Evolutionary conservation across 1,140 invertebrate species (phyloP).

Genomic region (Notospermus geniculatus): DNA sequence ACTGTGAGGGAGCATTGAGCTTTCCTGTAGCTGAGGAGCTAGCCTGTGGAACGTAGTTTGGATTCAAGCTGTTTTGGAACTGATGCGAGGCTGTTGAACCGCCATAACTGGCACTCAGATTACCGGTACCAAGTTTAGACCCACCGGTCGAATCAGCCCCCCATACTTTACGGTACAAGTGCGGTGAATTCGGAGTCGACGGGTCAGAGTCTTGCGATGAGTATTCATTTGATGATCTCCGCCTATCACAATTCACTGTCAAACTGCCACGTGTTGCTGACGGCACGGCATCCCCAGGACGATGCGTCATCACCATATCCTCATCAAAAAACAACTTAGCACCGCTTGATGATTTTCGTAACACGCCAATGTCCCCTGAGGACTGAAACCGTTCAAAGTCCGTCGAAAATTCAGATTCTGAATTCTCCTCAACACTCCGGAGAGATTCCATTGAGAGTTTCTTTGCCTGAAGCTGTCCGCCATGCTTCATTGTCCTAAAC

Average conservation of each 20-base stretch:
- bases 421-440: slow-evolving; percentile 30
- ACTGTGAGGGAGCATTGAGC: background rate
- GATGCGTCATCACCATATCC: slow-evolving; percentile 12
- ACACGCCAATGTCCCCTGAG: slow-evolving; percentile 20
- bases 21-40: background rate
- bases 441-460: slow-evolving; percentile 31
- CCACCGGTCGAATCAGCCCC: background rate
- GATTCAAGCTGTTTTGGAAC: background rate
- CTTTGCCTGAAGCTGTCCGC: background rate
- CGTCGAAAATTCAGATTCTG: slow-evolving; percentile 21
- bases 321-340: slow-evolving; percentile 40
- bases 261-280: background rate
- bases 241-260: background rate
- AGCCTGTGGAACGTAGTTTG: background rate
- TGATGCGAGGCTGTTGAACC: slow-evolving; percentile 1
- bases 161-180: background rate
- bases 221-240: background rate
- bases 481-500: background rate
- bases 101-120: slow-evolving; percentile 5
- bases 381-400: slow-evolving; percentile 17
- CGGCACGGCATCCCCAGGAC: background rate
- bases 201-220: slow-evolving; percentile 6
- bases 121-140: background rate
- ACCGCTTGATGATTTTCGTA: slow-evolving; percentile 42
- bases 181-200: background rate